These are phyloP conservation scores for Potamilus streckersoni DNA, from an alignment of 1,140 invertebrate species.

Conservation along the genomic window DNA sequence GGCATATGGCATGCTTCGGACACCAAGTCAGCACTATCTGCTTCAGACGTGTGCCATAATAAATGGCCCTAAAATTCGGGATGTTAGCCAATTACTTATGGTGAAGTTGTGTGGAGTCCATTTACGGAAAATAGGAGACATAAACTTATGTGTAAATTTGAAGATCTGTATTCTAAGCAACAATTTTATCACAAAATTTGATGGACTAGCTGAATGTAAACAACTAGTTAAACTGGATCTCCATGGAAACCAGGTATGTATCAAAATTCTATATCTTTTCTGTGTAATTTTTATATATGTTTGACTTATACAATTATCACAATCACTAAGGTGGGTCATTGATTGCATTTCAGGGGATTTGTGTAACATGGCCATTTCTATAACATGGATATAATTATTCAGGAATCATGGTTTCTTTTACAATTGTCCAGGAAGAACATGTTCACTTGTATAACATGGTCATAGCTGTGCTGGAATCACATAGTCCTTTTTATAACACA, in stretches of 20 bases:
- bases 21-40: constrained; percentile 47
- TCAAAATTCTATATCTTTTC: too few species aligned
- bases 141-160: constrained; percentile 54
- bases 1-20: constrained; percentile 54
- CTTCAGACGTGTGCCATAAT: constrained; percentile 27
- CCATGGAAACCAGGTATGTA: constrained; percentile 63
- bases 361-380: too few species aligned
- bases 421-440: too few species aligned
- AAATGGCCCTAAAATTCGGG: constrained; percentile 26
- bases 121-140: constrained; percentile 58
- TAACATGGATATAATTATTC: too few species aligned
- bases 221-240: constrained; percentile 64
- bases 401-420: too few species aligned
- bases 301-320: too few species aligned
- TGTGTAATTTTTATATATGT: too few species aligned
- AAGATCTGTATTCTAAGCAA: constrained; percentile 60
- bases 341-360: too few species aligned
- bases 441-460: too few species aligned
- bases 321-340: too few species aligned
- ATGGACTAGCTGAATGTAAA: constrained; percentile 53
- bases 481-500: too few species aligned
- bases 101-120: constrained; percentile 49
- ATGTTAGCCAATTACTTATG: constrained; percentile 35
- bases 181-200: constrained; percentile 63
- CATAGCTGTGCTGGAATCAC: too few species aligned